Evolutionary conservation across 2,888 invertebrate species (phyloP).

Genomic region (Aleiodes testaceus): DNA sequence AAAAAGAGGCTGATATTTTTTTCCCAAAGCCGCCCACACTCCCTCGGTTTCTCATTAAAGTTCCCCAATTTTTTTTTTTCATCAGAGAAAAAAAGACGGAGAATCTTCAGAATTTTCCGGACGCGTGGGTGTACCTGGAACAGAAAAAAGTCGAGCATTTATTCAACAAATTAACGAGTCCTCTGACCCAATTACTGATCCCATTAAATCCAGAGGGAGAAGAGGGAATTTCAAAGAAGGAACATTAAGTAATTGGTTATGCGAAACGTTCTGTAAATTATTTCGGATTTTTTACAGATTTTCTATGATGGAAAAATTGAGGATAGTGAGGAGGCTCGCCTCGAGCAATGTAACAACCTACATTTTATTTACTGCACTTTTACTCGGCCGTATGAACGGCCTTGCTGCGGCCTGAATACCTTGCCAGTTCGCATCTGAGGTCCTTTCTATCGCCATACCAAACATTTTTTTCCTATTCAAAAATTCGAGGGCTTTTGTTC

Average conservation of each 20-base stretch:
- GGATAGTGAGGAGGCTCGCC: slow-evolving; percentile 55
- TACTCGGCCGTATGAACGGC: slow-evolving; percentile 60
- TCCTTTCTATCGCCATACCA: slow-evolving; percentile 53
- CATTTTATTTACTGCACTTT: slow-evolving; percentile 66
- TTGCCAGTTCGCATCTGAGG: slow-evolving; percentile 51
- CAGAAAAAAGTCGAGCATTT: neutral
- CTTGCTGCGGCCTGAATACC: slow-evolving; percentile 67
- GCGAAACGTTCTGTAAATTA: too few relatives aligned
- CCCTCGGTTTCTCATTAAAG: neutral
- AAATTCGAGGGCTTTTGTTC: slow-evolving; percentile 33
- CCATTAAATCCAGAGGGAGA: too few relatives aligned
- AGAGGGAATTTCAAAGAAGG: neutral
- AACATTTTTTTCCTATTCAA: neutral
- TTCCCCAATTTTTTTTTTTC: neutral
- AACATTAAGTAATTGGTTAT: slow-evolving; percentile 13
- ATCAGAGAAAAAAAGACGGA: too few relatives aligned
- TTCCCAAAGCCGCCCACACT: neutral
- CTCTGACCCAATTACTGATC: slow-evolving; percentile 6
- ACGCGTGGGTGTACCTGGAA: neutral
- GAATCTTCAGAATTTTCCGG: neutral
- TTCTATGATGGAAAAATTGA: too few relatives aligned
- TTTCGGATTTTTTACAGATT: too few relatives aligned
- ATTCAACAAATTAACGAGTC: slow-evolving; percentile 8
- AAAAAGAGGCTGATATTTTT: neutral
- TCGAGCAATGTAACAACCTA: slow-evolving; percentile 65